Evolutionary conservation across 2,113 vertebrate genomes (phyloP).

Genomic region (Barnardius zonarius): DNA sequence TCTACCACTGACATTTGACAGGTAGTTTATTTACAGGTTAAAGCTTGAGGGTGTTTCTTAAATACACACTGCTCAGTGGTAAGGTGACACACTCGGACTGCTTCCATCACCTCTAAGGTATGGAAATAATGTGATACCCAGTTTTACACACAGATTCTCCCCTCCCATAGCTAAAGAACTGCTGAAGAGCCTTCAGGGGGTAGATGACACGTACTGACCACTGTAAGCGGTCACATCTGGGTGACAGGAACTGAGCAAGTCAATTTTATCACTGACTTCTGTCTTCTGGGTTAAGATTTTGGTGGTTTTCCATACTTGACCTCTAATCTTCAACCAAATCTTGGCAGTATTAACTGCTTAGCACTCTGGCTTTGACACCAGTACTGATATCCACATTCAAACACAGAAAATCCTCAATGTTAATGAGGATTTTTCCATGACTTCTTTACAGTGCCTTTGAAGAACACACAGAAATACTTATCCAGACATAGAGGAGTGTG

Average conservation of each 20-base stretch:
- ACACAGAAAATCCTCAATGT: not conserved
- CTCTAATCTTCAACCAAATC: not conserved
- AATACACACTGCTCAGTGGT: not conserved
- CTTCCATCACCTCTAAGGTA: rapidly evolving
- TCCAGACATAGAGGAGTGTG: not conserved
- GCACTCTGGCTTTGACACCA: not conserved
- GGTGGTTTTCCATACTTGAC: not conserved
- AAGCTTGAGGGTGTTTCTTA: not conserved
- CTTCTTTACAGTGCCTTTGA: not conserved
- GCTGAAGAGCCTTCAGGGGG: not conserved
- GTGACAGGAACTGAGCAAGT: not conserved
- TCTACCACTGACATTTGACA: not conserved
- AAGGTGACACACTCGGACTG: not conserved
- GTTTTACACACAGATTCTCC: rapidly evolving
- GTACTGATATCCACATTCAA: not conserved
- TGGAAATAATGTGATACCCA: rapidly evolving
- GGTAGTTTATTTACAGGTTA: not conserved
- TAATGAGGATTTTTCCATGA: not conserved
- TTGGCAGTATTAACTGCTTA: not conserved
- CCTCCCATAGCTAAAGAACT: not conserved
- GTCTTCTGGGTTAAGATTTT: not conserved
- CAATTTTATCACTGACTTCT: not conserved
- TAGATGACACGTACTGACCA: not conserved
- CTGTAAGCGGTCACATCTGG: not conserved
- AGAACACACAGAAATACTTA: not conserved